These are phyloP conservation scores for Alouatta palliata DNA, from an alignment of 2,113 vertebrate genomes.

Conservation along the genomic window DNA sequence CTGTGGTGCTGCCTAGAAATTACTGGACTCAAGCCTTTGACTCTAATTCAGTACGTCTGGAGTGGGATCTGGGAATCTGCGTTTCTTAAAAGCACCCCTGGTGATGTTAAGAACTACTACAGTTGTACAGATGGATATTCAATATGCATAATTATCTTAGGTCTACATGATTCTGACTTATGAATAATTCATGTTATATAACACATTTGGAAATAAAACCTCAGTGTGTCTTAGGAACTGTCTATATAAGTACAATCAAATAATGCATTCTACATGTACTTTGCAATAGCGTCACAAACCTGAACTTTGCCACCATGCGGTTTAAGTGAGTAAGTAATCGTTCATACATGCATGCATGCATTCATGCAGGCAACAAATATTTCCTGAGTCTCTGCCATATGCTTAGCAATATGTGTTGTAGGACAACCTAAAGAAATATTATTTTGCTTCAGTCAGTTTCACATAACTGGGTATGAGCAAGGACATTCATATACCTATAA, in stretches of 20 bases:
- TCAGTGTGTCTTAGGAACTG: not conserved
- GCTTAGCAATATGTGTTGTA: not conserved
- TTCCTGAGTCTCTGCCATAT: not conserved
- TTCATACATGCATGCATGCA: not conserved
- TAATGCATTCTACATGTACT: not conserved
- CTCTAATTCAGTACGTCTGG: not conserved
- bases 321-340: not conserved
- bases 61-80: not conserved
- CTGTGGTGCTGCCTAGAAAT: not conserved
- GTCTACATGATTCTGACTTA: not conserved
- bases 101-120: constrained; percentile 24
- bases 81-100: constrained; percentile 18
- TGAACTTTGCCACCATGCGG: not conserved
- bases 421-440: not conserved
- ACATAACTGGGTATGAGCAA: not conserved
- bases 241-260: not conserved
- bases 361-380: not conserved
- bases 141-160: constrained; percentile 40
- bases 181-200: constrained; percentile 45
- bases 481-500: not conserved
- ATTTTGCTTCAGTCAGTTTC: not conserved
- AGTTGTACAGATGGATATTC: constrained; percentile 10
- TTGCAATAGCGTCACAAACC: not conserved
- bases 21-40: not conserved
- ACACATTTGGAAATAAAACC: constrained; percentile 28